Percentiles rank a stretch among this genome's conserved stretches.
These are phyloP conservation scores for Sphyrna mokarran DNA, from an alignment of 2,113 vertebrate species.

Conservation along the genomic window DNA sequence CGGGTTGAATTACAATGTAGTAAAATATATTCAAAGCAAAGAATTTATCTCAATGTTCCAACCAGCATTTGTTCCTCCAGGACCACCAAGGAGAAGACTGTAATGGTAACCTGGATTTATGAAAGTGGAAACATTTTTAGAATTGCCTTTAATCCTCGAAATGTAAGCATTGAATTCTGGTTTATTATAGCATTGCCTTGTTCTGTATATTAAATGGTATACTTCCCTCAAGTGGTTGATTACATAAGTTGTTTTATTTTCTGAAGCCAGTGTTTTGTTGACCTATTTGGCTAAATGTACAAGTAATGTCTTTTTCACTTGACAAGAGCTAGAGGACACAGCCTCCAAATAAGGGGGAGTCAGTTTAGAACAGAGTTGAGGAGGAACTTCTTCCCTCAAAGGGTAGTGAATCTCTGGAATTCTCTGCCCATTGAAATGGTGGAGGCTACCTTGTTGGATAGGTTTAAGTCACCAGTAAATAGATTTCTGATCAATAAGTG, in stretches of 20 bases:
- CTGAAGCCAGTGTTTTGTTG: background rate
- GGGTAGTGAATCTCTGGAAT: too few relatives aligned
- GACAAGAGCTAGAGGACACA: too few relatives aligned
- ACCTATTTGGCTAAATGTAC: background rate
- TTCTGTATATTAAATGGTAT: background rate
- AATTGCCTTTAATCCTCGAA: background rate
- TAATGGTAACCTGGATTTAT: background rate
- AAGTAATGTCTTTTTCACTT: background rate
- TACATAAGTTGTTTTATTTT: background rate
- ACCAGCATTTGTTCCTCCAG: background rate
- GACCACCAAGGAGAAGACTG: background rate
- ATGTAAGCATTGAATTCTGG: background rate
- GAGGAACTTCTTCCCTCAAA: too few relatives aligned
- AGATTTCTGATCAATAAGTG: too few relatives aligned
- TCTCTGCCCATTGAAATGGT: too few relatives aligned
- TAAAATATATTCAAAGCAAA: background rate
- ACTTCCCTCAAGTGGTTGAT: conserved; percentile 14
- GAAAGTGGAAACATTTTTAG: background rate
- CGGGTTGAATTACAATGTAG: background rate
- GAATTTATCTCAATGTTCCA: background rate
- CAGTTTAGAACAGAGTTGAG: too few relatives aligned
- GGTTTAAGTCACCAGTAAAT: too few relatives aligned
- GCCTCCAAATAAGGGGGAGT: too few relatives aligned
- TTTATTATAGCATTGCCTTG: background rate
- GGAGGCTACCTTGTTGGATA: too few relatives aligned